Evolutionary conservation across 1,140 invertebrate species (phyloP).

Genomic region (Pinna nobilis): DNA sequence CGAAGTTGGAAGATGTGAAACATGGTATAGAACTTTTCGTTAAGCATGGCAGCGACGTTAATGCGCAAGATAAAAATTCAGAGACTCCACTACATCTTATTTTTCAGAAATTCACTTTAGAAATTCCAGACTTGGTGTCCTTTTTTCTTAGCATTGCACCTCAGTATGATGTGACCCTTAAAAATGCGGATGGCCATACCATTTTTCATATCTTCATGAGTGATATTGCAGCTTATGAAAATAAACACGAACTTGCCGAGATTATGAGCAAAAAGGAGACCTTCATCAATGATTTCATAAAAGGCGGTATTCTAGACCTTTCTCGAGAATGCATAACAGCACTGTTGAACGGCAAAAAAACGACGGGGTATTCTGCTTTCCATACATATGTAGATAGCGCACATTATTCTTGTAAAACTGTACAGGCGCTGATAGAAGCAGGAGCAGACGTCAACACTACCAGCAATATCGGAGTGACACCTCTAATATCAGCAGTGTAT

Average conservation of each 20-base stretch:
- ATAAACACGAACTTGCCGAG: neutral
- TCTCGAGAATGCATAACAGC: neutral
- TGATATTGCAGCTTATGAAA: neutral
- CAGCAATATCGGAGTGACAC: slow-evolving; percentile 12
- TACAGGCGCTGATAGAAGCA: slow-evolving; percentile 13
- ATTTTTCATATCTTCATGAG: slow-evolving; percentile 18
- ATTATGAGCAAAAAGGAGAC: slow-evolving; percentile 8
- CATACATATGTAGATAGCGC: slow-evolving; percentile 2
- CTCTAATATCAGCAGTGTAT: neutral
- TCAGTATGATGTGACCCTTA: no score
- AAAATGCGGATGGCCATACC: neutral
- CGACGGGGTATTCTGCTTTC: slow-evolving; percentile 16
- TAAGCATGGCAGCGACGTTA: neutral
- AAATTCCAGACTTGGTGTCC: neutral
- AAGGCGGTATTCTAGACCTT: neutral
- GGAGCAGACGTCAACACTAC: slow-evolving; percentile 19
- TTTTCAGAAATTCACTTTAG: neutral
- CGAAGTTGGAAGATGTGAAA: slow-evolving; percentile 1
- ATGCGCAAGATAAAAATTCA: slow-evolving; percentile 2
- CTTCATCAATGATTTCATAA: slow-evolving; percentile 10
- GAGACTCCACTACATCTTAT: slow-evolving; percentile 12
- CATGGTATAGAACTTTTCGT: neutral
- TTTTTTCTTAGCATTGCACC: no score
- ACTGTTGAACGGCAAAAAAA: slow-evolving; percentile 17
- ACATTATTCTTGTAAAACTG: slow-evolving; percentile 13